Evolutionary conservation across 2,797 vertebrate genomes (phyloP).

Genomic region (Acipenser oxyrinchus): DNA sequence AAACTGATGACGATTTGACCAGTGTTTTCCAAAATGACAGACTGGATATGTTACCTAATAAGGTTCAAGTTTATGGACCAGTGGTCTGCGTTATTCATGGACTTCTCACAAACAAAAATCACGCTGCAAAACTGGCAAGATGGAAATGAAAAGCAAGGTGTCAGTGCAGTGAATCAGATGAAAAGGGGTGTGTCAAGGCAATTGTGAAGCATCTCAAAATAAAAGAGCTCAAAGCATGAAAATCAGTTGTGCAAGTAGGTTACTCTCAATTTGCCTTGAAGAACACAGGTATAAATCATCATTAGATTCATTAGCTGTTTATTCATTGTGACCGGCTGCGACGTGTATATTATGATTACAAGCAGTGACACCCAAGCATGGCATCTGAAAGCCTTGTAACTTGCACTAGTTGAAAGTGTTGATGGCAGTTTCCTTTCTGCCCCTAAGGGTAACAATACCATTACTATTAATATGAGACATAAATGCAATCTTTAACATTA

Average conservation of each 20-base stretch:
- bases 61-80: no score
- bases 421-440: no score
- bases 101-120: not conserved
- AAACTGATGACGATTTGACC: constrained; percentile 1
- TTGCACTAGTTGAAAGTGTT: not conserved
- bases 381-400: not conserved
- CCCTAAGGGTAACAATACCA: no score
- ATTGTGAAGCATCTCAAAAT: no score
- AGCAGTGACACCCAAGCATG: not conserved
- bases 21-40: no score
- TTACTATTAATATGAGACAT: no score
- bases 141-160: not conserved
- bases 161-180: no score
- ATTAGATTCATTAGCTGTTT: constrained; percentile 13
- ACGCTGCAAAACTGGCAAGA: not conserved
- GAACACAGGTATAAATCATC: constrained; percentile 60
- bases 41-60: no score
- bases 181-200: no score
- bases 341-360: not conserved
- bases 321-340: not conserved
- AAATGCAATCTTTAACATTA: no score
- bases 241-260: constrained; percentile 21
- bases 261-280: constrained; percentile 51
- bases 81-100: not conserved
- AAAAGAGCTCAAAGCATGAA: constrained; percentile 17